These are phyloP conservation scores for Tamias sibiricus DNA, from an alignment of 2,113 vertebrate genomes.

Conservation along the genomic window DNA sequence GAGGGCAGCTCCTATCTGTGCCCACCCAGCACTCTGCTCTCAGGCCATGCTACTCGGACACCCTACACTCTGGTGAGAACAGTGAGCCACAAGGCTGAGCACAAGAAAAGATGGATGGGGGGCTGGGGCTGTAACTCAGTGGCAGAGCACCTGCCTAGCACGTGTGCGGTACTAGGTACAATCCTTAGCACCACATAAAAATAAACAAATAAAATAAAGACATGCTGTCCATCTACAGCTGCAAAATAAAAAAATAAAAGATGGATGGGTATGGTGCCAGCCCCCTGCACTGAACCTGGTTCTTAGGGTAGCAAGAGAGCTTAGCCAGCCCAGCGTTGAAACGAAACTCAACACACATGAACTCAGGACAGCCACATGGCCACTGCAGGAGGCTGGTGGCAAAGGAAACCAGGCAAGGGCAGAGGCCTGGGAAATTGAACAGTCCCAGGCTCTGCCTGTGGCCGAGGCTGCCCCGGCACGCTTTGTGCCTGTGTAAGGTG, in stretches of 20 bases:
- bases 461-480: background rate
- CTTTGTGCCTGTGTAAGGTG: no score
- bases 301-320: background rate
- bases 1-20: accelerated
- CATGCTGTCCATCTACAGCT: no score
- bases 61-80: background rate
- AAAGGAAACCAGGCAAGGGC: accelerated
- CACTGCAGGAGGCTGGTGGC: background rate
- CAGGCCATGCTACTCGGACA: accelerated
- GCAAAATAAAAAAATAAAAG: no score
- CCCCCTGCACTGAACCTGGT: background rate
- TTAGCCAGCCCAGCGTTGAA: accelerated
- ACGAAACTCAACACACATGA: background rate
- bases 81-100: background rate
- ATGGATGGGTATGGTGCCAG: accelerated
- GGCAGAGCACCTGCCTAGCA: no score
- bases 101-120: accelerated
- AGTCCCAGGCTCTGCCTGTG: accelerated
- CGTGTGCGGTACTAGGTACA: no score
- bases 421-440: accelerated
- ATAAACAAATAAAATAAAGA: no score
- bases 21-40: background rate
- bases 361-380: background rate
- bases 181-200: no score
- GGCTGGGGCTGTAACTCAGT: no score